Evolutionary conservation across 2,888 invertebrate genomes (phyloP), one percentile per base, ranked within the genome.

Genomic region (Eristalis intricaria): DNA sequence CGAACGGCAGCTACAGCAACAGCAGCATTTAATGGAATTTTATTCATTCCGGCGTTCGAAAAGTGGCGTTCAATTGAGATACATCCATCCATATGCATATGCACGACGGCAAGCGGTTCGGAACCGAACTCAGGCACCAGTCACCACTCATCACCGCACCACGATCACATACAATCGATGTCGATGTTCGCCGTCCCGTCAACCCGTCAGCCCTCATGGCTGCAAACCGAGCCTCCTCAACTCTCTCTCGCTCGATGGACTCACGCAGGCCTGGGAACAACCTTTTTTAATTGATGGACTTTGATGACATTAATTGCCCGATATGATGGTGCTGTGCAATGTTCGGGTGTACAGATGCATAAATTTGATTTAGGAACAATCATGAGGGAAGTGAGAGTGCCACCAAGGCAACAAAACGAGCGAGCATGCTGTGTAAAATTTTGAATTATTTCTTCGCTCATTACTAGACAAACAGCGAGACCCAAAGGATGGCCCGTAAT

Each of bases 271-370:
- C 69, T 75, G 70, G 77, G 78, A 86, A 86, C 74, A 86, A 82
- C 82, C 77, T 82, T 78, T 76, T 82, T 78, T 82, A 86, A 86
- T 86, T 86, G 74, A 82, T 82, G 73, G 82, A 65, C 65, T 74
- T 70, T 68, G 74, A 86, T 65, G 86, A 78, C 82, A 86, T 86
- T 86, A 86, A 86, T 86, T 86, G 65, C 64, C 38, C 77, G 73
- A 82, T 86, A 86, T 86, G 78, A 82, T 78, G 82, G 86, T 70
- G 77, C 13, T 58, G 56, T 56, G 58, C 58, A 65, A 63, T 63
- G 32, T 75, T 56, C 35, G 61, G 71, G 50, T 71, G 80, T 15
- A 43, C 56, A 69, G 69, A 84, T 70, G 73, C 38, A 73, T 76
- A 73, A 84, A 77, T 77, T 85, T 81, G 81, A 81, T 81, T 81